Percentiles rank a stretch among this genome's conserved stretches.
Conservation (phyloP, 2,888 invertebrate species). For the Ditula angustiorana region DNA sequence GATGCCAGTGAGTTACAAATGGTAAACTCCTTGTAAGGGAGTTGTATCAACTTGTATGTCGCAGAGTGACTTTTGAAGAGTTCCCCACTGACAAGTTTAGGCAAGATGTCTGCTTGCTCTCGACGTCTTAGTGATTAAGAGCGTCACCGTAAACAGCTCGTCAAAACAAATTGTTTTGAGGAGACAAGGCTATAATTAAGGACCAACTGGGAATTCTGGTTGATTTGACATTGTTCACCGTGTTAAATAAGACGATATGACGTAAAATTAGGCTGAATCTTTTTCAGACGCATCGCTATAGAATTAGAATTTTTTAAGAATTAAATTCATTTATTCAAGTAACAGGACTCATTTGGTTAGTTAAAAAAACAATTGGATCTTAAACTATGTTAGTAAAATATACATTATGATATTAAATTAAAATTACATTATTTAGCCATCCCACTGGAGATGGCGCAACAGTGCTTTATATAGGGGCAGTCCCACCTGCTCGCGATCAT, state of each 20-base stretch:
- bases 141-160: conserved; percentile 17
- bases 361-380: too few species aligned
- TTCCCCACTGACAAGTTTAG: conserved; percentile 36
- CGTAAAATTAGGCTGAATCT: too few species aligned
- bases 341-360: too few species aligned
- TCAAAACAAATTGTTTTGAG: conserved; percentile 27
- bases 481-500: too few species aligned
- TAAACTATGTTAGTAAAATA: too few species aligned
- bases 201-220: conserved; percentile 1
- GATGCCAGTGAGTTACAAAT: conserved; percentile 8
- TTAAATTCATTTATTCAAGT: too few species aligned
- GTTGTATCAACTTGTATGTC: conserved; percentile 40
- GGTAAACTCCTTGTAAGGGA: conserved; percentile 30
- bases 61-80: conserved; percentile 40
- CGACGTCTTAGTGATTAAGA: conserved; percentile 35
- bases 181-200: conserved; percentile 6
- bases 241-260: neutral
- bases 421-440: too few species aligned
- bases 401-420: too few species aligned
- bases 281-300: too few species aligned
- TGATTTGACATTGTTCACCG: conserved; percentile 5
- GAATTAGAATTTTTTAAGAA: too few species aligned
- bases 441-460: too few species aligned
- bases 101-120: conserved; percentile 31
- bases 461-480: too few species aligned